A percentile compares a stretch with the other conserved stretches of the same genome.
phyloP scores from a whole-genome alignment of 2,797 vertebrate species.

The Rhinoraja longicauda region DNA sequence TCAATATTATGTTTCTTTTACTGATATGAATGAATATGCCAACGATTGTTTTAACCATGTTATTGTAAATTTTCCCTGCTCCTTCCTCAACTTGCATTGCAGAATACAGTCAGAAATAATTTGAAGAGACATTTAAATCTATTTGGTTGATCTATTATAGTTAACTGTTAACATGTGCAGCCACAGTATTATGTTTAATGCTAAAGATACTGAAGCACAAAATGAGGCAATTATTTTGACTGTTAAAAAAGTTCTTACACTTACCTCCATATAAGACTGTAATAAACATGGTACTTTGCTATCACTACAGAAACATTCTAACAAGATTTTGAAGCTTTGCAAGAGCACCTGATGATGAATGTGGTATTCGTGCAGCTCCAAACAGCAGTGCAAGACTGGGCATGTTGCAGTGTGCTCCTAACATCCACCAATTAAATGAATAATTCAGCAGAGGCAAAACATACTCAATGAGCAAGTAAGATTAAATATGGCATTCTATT shows the following conservation, averaged over 20 bases:
- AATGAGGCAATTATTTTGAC: neutral
- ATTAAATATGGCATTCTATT: neutral
- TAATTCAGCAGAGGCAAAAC: neutral
- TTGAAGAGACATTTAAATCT: neutral
- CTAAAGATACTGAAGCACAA: neutral
- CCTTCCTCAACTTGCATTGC: neutral
- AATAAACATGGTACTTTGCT: conserved; percentile 38
- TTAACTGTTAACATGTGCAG: neutral
- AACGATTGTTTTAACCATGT: neutral
- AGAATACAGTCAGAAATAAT: too few relatives aligned
- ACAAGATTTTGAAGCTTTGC: neutral
- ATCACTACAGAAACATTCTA: neutral
- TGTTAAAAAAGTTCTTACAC: neutral
- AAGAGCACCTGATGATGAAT: neutral
- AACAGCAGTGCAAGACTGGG: neutral
- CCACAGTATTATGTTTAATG: neutral
- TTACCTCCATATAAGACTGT: conserved; percentile 41
- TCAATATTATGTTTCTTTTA: neutral
- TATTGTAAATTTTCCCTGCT: neutral
- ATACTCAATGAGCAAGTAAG: neutral
- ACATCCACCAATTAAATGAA: neutral
- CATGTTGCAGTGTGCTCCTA: neutral
- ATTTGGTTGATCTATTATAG: neutral
- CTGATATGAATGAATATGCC: neutral
- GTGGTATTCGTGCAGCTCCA: neutral